Evolutionary conservation across 2,888 invertebrate species (phyloP).

Genomic region (Caenorhabditis japonica): DNA sequence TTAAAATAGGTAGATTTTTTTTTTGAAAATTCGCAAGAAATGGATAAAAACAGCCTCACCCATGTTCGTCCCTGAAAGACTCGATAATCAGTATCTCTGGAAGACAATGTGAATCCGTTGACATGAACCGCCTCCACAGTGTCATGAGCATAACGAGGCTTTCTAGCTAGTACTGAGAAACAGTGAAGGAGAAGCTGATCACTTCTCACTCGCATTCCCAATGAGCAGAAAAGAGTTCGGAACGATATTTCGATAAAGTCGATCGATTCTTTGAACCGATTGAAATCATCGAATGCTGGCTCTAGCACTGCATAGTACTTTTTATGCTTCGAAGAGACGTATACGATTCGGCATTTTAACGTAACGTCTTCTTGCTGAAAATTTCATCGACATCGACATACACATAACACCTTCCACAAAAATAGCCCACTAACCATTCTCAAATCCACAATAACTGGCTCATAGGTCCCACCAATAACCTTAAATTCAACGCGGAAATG

Average conservation of each 20-base stretch:
- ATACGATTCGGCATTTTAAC: constrained; percentile 17
- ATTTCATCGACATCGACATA: no score
- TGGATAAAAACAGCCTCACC: neutral
- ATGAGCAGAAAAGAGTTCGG: constrained; percentile 11
- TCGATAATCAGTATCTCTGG: neutral
- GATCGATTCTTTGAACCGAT: neutral
- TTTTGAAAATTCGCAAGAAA: neutral
- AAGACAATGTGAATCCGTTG: neutral
- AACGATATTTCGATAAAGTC: constrained; percentile 28
- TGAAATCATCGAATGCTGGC: neutral
- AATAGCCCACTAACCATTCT: constrained; percentile 1
- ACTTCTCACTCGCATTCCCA: neutral
- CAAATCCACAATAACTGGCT: constrained; percentile 22
- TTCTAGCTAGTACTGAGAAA: constrained; percentile 9
- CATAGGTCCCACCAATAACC: neutral
- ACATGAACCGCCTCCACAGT: constrained; percentile 3
- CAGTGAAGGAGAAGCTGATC: constrained; percentile 8
- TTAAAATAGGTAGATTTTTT: neutral
- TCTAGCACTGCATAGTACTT: constrained; percentile 21
- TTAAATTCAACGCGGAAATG: constrained; percentile 18
- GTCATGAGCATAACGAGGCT: neutral
- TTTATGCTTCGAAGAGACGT: constrained; percentile 11
- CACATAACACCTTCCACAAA: no score
- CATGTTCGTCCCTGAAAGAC: constrained; percentile 11
- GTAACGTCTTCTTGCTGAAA: constrained; percentile 2